phyloP scores from a whole-genome alignment of 2,113 vertebrate genomes.

The Nothoprocta pentlandii region DNA sequence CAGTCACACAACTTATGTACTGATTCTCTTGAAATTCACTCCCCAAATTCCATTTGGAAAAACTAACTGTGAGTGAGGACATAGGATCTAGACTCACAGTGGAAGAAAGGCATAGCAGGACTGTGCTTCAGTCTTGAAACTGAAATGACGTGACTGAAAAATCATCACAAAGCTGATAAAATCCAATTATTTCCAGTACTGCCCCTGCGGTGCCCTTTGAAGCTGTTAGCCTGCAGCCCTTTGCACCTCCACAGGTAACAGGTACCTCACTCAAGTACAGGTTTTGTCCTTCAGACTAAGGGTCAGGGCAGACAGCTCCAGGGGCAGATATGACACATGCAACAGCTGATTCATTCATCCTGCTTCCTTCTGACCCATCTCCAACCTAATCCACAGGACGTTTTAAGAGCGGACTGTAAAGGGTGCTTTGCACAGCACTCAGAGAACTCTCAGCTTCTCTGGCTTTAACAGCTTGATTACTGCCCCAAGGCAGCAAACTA shows the following conservation, averaged over 20 bases:
- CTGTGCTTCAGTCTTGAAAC: background rate
- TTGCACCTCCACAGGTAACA: slow-evolving; percentile 42
- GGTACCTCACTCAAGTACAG: background rate
- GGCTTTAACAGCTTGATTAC: background rate
- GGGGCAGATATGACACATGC: background rate
- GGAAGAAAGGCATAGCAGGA: background rate
- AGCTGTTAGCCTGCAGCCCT: background rate
- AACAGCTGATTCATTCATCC: background rate
- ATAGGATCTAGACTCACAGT: rapidly evolving
- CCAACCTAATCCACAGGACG: slow-evolving; percentile 1
- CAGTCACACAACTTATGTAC: background rate
- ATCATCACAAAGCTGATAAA: background rate
- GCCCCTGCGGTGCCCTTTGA: background rate
- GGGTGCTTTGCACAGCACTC: background rate
- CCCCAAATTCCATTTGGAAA: background rate
- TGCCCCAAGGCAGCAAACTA: slow-evolving; percentile 35
- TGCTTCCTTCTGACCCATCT: background rate
- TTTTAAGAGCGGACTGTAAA: slow-evolving; percentile 2
- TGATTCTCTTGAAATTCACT: background rate
- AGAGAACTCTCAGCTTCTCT: background rate
- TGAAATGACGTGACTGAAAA: background rate
- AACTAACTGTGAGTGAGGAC: background rate
- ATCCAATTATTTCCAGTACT: background rate
- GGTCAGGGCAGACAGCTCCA: slow-evolving; percentile 38
- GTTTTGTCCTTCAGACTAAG: slow-evolving; percentile 54